Conservation (phyloP, 2,113 vertebrate species). For the Zosterops hypoxanthus region DNA sequence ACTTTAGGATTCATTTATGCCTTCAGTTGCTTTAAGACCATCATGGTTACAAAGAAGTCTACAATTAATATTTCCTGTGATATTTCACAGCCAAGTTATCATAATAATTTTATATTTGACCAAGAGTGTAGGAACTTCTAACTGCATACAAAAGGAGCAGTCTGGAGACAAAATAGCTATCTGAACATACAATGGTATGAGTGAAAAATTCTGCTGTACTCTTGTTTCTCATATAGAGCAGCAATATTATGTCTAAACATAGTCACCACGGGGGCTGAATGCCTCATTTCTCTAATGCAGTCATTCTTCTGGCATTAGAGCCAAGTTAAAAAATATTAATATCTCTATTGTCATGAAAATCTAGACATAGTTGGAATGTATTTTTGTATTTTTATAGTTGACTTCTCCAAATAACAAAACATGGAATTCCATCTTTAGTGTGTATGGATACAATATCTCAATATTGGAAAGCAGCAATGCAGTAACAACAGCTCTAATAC, state of each 20-base stretch:
- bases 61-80: neutral
- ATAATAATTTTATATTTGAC: neutral
- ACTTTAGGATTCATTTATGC: neutral
- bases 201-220: neutral
- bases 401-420: neutral
- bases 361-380: neutral
- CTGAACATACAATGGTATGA: neutral
- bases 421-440: neutral
- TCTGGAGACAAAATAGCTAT: neutral
- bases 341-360: neutral
- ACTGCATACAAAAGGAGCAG: neutral
- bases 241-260: neutral
- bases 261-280: fast-evolving
- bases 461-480: neutral
- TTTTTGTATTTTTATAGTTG: neutral
- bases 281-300: neutral
- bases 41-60: neutral
- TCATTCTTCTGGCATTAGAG: neutral
- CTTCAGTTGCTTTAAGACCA: neutral
- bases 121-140: neutral
- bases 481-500: neutral
- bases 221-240: neutral
- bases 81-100: neutral
- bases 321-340: neutral
- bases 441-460: neutral